Evolutionary conservation across 1,140 invertebrate genomes (phyloP).

Genomic region (Coboldia fuscipes): DNA sequence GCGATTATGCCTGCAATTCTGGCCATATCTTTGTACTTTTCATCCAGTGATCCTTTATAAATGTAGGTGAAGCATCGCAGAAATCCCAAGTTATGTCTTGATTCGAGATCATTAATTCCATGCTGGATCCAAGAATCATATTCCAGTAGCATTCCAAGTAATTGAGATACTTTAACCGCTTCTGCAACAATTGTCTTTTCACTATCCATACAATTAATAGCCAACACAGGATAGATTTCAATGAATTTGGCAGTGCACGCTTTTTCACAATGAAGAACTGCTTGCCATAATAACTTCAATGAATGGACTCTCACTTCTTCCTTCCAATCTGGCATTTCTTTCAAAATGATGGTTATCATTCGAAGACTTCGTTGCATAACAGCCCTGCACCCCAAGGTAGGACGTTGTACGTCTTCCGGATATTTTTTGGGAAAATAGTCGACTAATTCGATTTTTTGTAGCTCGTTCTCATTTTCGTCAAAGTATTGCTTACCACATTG

Average conservation of each 20-base stretch:
- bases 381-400: constrained; percentile 51
- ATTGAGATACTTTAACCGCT: constrained; percentile 13
- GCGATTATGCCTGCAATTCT: constrained; percentile 15
- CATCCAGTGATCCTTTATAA: constrained; percentile 33
- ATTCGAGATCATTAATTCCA: constrained; percentile 12
- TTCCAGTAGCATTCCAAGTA: constrained; percentile 13
- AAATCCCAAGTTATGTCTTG: constrained; percentile 12
- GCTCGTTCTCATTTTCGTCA: constrained; percentile 52
- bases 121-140: constrained; percentile 15
- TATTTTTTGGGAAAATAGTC: constrained; percentile 22
- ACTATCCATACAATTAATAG: constrained; percentile 20
- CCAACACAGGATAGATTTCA: constrained; percentile 22
- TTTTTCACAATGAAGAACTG: constrained; percentile 45
- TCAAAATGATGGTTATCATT: constrained; percentile 36
- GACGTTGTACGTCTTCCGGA: constrained; percentile 31
- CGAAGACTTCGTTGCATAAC: constrained; percentile 43
- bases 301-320: constrained; percentile 43
- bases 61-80: constrained; percentile 25
- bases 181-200: constrained; percentile 9
- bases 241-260: constrained; percentile 38
- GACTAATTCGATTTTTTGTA: constrained; percentile 48
- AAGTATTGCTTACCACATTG: constrained; percentile 42
- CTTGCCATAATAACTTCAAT: constrained; percentile 42
- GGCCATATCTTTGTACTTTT: constrained; percentile 21
- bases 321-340: constrained; percentile 52